Base-by-base conservation (phyloP, 2,113 vertebrate species). In the Eptesicus fuscus region DNA sequence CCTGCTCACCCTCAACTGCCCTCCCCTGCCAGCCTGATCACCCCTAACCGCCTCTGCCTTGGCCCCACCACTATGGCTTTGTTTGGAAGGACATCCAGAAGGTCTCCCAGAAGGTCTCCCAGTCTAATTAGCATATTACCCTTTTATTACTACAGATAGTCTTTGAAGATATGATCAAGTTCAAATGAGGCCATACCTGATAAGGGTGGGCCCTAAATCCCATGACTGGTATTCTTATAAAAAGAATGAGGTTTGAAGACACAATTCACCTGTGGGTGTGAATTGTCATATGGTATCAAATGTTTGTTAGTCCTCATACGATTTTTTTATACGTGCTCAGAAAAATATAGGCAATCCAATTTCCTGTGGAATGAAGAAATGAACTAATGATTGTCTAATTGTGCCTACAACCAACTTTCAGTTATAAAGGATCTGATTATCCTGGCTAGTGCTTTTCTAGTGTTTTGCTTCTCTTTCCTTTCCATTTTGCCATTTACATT, bases 221-320 rank as follows among this genome's bases (percentile, higher is more conserved):
- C 28, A 28, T 37, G 35, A 77, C 32, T 63, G 1, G 9, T 56
- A 22, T 56, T 35, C 47, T 59, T 83, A 32, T 7, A 49, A 92
- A 30, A 88, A 13, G 35, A 92, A 10, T 56, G 37, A 61, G 5
- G 73, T 82, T 78, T 73, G 30, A 18, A 88, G 51, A 28, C 35
- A 61, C 6, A 83, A 65, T 44, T 44, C 2, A 47, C n/a, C 25
- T 42, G 2, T 30, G 25, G 30, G 1, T 5, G 44, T 49, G 28
- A 32, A 4, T 5, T 89, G n/a, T n/a, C 59, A 51, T 2, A 25
- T 0, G 0, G 2, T 7, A 23, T 44, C 30, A 32, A 83, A 22
- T 20, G 44, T 37, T 91, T 44, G 32, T n/a, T 93, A 44, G 25
- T 40, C 71, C 53, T 59, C 30, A n/a, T 1, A 53, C 10, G 2